Conservation (phyloP, 1,140 invertebrate species). For the Stegodyphus dumicola region DNA sequence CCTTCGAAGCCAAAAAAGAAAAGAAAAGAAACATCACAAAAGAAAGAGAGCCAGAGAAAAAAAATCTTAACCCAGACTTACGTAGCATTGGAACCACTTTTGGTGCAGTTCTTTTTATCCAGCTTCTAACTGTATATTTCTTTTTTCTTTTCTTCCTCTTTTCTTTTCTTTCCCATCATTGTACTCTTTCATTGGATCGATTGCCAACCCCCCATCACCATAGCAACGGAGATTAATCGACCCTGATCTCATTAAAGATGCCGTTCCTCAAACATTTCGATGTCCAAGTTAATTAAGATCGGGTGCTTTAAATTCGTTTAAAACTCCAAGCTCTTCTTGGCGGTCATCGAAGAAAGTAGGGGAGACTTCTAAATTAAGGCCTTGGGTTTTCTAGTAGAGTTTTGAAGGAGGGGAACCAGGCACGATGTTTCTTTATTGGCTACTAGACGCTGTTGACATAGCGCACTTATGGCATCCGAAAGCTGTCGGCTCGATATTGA, state of each 20-base stretch:
- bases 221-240: conserved; percentile 59
- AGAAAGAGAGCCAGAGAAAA: conserved; percentile 22
- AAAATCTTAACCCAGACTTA: conserved; percentile 39
- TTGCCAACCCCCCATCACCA: conserved; percentile 40
- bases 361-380: conserved; percentile 53
- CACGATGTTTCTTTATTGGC: conserved; percentile 59
- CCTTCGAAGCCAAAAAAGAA: conserved; percentile 40
- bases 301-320: conserved; percentile 61
- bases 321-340: conserved; percentile 31
- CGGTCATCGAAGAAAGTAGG: conserved; percentile 25
- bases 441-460: conserved; percentile 57
- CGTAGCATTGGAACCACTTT: conserved; percentile 57
- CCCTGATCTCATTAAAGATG: conserved; percentile 56
- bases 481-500: conserved; percentile 58
- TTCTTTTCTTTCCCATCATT: conserved; percentile 26
- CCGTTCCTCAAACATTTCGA: conserved; percentile 58
- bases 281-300: conserved; percentile 61
- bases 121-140: conserved; percentile 44
- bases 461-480: conserved; percentile 52
- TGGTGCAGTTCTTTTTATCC: conserved; percentile 59
- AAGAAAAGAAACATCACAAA: conserved; percentile 40
- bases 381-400: conserved; percentile 30
- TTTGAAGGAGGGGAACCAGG: conserved; percentile 34
- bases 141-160: conserved; percentile 35
- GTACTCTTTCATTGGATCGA: conserved; percentile 55